Evolutionary conservation across 2,888 invertebrate species (phyloP).

Genomic region (Drosophila barbarae): DNA sequence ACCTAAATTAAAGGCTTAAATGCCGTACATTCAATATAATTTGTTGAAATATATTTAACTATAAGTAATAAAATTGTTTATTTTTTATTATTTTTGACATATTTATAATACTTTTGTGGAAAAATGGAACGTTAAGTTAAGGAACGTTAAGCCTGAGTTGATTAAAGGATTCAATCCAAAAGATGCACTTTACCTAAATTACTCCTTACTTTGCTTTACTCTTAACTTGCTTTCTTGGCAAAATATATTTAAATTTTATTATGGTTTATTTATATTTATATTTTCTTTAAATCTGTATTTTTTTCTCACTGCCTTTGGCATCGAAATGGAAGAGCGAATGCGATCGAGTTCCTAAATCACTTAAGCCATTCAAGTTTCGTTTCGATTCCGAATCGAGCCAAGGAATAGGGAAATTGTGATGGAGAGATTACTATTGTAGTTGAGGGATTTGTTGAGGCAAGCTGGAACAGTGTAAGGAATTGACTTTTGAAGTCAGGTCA

Average conservation of each 20-base stretch:
- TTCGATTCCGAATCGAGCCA: constrained; percentile 20
- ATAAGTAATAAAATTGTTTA: too few relatives aligned
- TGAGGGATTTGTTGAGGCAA: constrained; percentile 27
- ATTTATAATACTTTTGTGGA: neutral
- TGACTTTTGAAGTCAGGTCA: constrained; percentile 23
- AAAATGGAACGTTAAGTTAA: neutral
- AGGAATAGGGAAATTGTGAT: constrained; percentile 26
- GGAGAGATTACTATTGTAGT: constrained; percentile 38
- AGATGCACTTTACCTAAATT: neutral
- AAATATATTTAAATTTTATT: too few relatives aligned
- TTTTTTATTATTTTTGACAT: neutral
- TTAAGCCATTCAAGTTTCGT: constrained; percentile 44
- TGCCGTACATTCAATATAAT: too few relatives aligned
- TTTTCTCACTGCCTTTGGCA: constrained; percentile 17
- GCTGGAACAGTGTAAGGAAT: constrained; percentile 21
- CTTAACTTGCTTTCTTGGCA: neutral
- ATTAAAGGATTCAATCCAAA: neutral
- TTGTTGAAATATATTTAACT: neutral
- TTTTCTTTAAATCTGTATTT: neutral
- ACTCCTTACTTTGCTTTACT: too few relatives aligned
- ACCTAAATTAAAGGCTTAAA: too few relatives aligned
- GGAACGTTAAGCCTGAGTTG: too few relatives aligned
- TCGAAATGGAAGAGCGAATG: constrained; percentile 28
- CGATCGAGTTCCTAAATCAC: constrained; percentile 44
- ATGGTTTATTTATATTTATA: too few relatives aligned